Evolutionary conservation across 2,888 invertebrate genomes (phyloP), one percentile per base, ranked within the genome.

Genomic region (Oscheius sp.): DNA sequence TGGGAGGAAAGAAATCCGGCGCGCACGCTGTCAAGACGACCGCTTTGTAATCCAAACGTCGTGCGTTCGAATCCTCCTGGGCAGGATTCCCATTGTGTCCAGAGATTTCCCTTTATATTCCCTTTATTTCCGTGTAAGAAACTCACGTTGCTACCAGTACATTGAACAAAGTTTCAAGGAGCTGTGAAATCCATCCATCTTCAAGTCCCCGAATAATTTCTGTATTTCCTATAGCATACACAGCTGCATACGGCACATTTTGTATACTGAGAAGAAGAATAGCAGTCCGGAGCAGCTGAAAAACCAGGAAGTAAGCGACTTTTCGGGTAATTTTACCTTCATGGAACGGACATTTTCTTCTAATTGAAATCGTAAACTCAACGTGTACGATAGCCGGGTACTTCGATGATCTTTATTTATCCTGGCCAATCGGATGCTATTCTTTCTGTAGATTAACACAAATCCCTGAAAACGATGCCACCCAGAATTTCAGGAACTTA

Each of bases 321-420:
- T n/a, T 55, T 16, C 52, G 23, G 41, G 1, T 23, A 29, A 25
- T 18, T 2, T 52, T 21, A 72, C 72, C 52, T 72, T 61, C 53
- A 53, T 72, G 9, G 72, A 49, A 18, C 63, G 61, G 12, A 72
- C 35, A 29, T 72, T 72, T 23, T 72, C 72, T 18, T 61, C 63
- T 12, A 72, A 35, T 52, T 72, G 72, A 18, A 72, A 72, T 2
- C 72, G 49, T 23, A 72, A 13, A 63, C 63, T 63, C n/a, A 72
- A 46, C 12, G 70, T 59, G 27, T 72, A 72, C 16, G 35, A 43
- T 16, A 23, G 52, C 21, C 43, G 43, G 5, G 69, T 25, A 13
- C 12, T 12, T 1, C 58, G 58, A 46, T 70, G 69, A 25, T 70
- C 27, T 45, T 23, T 21, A 27, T 70, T 56, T 12, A 70, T 27